Evolutionary conservation across 2,113 vertebrate genomes (phyloP), one percentile per base, ranked within the genome.

Genomic region (Pedetes capensis): DNA sequence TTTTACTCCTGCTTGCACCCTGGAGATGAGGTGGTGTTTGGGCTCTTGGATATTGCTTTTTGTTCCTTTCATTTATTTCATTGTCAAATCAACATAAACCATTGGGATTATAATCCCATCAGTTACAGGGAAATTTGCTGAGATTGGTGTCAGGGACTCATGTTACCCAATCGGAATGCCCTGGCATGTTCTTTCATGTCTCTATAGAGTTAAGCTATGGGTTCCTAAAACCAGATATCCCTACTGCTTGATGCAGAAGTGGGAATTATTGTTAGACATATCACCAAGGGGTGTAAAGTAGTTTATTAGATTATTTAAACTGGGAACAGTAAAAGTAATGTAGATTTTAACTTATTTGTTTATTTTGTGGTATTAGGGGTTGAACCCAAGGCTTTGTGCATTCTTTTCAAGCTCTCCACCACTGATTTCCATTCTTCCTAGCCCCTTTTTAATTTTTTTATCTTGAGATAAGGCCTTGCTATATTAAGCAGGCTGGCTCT

Each of bases 121-220:
- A 51, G 2, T 51, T 59, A 22, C 0, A 64, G 20, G n/a, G 1
- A 55, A 61, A 1, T 5, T n/a, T 29, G 27, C 9, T 57, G 23
- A 17, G 27, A 10, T 29, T 7, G 7, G 6, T 71, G 6, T 27
- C 0, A 2, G 23, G 29, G 2, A 37, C 6, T 6, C 7, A 18
- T 42, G 22, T 8, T 22, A 18, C 22, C 1, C 32, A 47, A 6
- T n/a, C 42, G 47, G 3, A 32, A 18, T 59, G 6, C 16, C 18
- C 20, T 32, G 11, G 1, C 4, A 57, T 42, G 27, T n/a, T 22
- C 18, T 44, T 17, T 51, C 59, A 4, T 18, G 29, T 64, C 10
- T 71, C 27, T 49, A 32, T 32, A 74, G 25, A 47, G 8, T 76
- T 57, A 22, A 27, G 14, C 7, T 69, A 37, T 64, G 0, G 84